Conservation (phyloP, 2,113 vertebrate genomes). For the Tachysurus fulvidraco region DNA sequence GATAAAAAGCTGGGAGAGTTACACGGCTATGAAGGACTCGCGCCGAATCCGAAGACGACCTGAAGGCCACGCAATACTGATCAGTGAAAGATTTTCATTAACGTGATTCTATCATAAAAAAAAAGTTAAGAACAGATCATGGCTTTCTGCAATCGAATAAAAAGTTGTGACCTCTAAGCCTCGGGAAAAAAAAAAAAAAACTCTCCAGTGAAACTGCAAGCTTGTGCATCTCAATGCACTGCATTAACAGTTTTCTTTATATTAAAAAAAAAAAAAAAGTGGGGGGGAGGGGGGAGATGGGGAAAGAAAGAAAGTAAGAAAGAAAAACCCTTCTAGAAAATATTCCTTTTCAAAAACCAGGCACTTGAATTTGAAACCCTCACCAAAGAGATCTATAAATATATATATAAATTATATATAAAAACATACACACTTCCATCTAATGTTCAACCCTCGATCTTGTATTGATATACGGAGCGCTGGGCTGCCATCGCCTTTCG, state of each 20-base stretch:
- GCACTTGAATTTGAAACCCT: constrained; percentile 72
- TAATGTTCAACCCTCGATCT: constrained; percentile 16
- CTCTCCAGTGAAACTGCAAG: constrained; percentile 3
- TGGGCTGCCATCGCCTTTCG: background rate
- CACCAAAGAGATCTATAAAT: constrained; percentile 51
- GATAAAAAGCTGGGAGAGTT: constrained; percentile 18
- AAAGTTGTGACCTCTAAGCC: background rate
- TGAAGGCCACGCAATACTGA: constrained; percentile 35
- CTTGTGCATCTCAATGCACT: constrained; percentile 4
- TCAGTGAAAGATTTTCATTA: background rate
- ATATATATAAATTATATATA: too few relatives aligned
- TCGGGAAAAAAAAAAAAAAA: background rate
- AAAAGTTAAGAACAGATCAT: constrained; percentile 20
- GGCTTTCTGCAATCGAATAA: constrained; percentile 24
- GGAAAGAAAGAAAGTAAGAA: too few relatives aligned
- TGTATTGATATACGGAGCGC: background rate
- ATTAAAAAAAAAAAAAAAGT: background rate
- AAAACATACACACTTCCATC: constrained; percentile 36
- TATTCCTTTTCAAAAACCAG: constrained; percentile 62
- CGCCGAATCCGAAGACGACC: background rate
- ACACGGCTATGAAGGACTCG: background rate
- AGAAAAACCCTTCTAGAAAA: constrained; percentile 49
- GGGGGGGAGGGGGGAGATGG: too few relatives aligned
- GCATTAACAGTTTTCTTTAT: constrained; percentile 21
- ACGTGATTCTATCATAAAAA: background rate